Base-by-base conservation (phyloP, 1,140 invertebrate species). In the Dendrolimus kikuchii region DNA sequence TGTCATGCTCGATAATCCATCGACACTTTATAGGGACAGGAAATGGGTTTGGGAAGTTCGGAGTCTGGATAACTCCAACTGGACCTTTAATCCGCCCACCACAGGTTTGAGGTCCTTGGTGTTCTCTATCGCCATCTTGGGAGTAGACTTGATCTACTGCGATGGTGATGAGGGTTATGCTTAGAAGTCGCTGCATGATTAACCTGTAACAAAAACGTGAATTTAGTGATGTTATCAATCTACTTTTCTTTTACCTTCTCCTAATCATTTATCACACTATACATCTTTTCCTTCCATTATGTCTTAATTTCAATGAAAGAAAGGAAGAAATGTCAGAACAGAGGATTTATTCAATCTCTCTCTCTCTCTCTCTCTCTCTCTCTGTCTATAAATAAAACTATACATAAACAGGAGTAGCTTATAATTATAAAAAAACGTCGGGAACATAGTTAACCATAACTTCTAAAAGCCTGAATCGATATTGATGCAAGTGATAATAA, bases 1-100 rank as follows among this genome's bases (percentile, higher is more conserved):
- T 90, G 40, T 91, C 90, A 5, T 94, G 92, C 64, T 96, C 92
- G 67, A 98, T 95, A 7, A 97, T 88, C 95, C 95, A 98, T 53
- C 92, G 90, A 74, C 95, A 96, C 55, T 91, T 91, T 47, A 96
- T 92, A 5, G 96, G 96, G 9, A 95, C 92, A 5, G 89, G 77
- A 76, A 96, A 96, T 2, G 90, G 87, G 38, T 90, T 84, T 0
- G 96, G 96, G 66, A 97, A 97, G 68, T 93, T 92, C 0, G 95
- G 95, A 2, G 95, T 96, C 40, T 92, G 89, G 38, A 98, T 92
- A 44, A 93, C 80, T 2, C 94, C 94, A 36, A 89, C 88, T 1
- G 89, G 85, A 0, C 86, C 89, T 5, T 89, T 91, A 8, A 93
- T 77, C 5, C 88, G 81, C 2, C 91, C 92, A 0, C 93, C 92